Evolutionary conservation across 2,113 vertebrate genomes (phyloP).

Genomic region (Thamnophis sirtalis): DNA sequence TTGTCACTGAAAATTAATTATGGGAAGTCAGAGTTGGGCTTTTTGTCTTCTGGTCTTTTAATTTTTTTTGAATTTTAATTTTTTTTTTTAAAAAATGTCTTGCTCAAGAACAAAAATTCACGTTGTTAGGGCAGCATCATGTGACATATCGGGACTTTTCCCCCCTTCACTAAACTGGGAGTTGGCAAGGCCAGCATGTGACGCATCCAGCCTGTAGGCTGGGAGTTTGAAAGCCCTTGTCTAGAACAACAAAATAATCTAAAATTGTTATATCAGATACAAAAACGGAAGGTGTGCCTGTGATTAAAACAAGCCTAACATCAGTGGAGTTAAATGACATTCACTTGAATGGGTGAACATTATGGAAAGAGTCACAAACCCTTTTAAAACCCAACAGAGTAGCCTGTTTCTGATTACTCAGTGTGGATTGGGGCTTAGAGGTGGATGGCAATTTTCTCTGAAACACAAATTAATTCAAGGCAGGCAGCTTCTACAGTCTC

Average conservation of each 20-base stretch:
- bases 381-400: conserved; percentile 23
- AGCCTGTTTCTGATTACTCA: background rate
- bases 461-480: background rate
- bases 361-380: conserved; percentile 10
- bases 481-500: background rate
- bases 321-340: background rate
- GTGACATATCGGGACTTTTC: no score
- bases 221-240: no score
- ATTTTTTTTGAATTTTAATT: background rate
- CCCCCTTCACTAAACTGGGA: no score
- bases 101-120: background rate
- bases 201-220: fast-evolving
- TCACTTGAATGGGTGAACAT: background rate
- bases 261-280: background rate
- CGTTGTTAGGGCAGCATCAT: no score
- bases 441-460: background rate
- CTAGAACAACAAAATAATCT: background rate
- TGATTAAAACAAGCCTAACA: background rate
- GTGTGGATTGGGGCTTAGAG: background rate
- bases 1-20: background rate
- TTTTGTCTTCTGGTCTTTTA: background rate
- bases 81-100: background rate
- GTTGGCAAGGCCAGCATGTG: no score
- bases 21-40: background rate
- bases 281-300: background rate